phyloP scores from a whole-genome alignment of 2,113 vertebrate genomes.

The Poecilia latipinna region DNA sequence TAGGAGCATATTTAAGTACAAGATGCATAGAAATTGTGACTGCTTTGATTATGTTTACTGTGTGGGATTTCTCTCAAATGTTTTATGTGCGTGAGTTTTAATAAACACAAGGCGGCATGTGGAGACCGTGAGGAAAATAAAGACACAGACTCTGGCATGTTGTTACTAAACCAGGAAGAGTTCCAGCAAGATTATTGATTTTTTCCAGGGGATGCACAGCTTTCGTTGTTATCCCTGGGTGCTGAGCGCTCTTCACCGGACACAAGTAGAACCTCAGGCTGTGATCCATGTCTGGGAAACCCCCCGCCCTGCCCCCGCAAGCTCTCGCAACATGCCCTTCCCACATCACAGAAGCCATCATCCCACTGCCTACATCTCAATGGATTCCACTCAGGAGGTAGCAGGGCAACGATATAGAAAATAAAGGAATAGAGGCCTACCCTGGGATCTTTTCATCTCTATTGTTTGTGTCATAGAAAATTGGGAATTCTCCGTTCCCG shows the following conservation, averaged over 20 bases:
- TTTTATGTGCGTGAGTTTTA: not conserved
- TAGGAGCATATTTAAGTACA: constrained; percentile 66
- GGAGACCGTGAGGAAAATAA: constrained; percentile 24
- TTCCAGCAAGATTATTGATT: constrained; percentile 77
- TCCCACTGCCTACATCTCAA: constrained; percentile 47
- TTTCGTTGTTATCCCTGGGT: constrained; percentile 69
- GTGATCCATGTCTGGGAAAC: constrained; percentile 65
- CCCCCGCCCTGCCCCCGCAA: constrained; percentile 48
- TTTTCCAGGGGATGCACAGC: constrained; percentile 61
- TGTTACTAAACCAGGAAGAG: constrained; percentile 65
- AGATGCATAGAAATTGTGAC: constrained; percentile 42
- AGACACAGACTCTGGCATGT: constrained; percentile 48
- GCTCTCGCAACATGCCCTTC: constrained; percentile 60
- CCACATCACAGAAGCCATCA: constrained; percentile 47
- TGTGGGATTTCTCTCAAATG: not conserved
- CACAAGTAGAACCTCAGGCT: constrained; percentile 66
- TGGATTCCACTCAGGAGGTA: constrained; percentile 37
- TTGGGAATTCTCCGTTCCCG: constrained; percentile 15
- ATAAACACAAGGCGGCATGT: constrained; percentile 31
- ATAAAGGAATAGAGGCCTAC: constrained; percentile 29
- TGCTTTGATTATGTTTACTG: constrained; percentile 43
- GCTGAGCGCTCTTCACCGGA: constrained; percentile 67
- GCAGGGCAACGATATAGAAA: constrained; percentile 24
- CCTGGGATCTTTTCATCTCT: constrained; percentile 44
- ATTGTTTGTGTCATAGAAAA: constrained; percentile 40